phyloP scores from a whole-genome alignment of 2,888 invertebrate species.

The Ichneumon xanthorius region DNA sequence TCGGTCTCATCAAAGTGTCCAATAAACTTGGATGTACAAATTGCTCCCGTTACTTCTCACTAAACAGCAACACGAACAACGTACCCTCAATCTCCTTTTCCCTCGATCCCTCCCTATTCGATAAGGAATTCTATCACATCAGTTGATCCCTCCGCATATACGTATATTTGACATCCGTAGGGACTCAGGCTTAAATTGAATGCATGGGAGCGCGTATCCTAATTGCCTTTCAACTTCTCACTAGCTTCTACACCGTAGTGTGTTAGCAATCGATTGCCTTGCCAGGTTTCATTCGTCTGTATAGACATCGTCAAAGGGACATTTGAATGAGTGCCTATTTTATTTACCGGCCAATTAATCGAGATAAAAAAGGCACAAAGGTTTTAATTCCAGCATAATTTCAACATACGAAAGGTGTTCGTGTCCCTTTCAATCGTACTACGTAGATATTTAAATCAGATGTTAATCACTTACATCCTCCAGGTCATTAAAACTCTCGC shows the following conservation, averaged over 20 bases:
- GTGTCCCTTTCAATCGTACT: no score
- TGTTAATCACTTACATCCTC: neutral
- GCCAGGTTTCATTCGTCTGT: neutral
- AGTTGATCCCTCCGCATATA: neutral
- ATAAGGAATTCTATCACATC: constrained; percentile 10
- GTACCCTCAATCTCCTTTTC: neutral
- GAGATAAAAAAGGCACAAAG: no score
- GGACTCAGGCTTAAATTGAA: neutral
- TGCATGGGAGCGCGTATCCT: constrained; percentile 19
- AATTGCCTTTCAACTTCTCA: constrained; percentile 34
- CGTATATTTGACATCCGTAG: neutral
- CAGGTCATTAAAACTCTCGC: constrained; percentile 4
- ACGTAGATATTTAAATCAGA: neutral
- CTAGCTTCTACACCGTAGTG: no score
- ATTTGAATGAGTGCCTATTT: no score
- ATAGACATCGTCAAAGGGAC: no score
- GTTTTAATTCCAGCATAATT: no score
- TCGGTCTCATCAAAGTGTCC: neutral
- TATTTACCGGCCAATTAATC: no score
- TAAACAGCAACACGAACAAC: neutral
- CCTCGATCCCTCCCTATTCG: neutral
- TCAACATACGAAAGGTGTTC: no score
- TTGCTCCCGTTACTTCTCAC: neutral
- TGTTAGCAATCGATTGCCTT: no score
- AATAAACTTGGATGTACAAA: constrained; percentile 26